A percentile compares a stretch with the other conserved stretches of the same genome.
phyloP scores from a whole-genome alignment of 1,140 invertebrate species.

The Philotrypesis tridentata region DNA sequence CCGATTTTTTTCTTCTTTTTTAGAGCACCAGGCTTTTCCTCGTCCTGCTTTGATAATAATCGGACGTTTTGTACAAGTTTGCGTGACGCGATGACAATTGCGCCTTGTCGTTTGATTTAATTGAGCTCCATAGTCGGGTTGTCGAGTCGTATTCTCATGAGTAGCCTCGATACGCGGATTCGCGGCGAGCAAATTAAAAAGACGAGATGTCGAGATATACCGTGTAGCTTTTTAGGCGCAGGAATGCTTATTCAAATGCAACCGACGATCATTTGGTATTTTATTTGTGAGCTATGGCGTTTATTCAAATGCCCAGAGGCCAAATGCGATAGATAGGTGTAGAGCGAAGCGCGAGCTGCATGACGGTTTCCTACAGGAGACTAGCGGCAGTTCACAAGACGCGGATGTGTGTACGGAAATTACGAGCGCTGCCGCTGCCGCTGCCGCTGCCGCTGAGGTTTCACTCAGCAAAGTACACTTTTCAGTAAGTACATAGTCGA shows the following conservation, averaged over 20 bases:
- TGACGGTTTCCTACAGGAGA: no score
- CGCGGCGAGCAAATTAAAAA: no score
- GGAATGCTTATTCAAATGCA: background rate
- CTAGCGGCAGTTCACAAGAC: background rate
- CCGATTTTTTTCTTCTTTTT: background rate
- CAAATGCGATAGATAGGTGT: background rate
- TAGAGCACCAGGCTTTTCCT: background rate
- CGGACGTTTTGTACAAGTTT: background rate
- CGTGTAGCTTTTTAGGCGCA: background rate
- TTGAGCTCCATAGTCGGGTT: no score
- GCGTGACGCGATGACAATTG: background rate
- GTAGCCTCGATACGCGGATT: no score
- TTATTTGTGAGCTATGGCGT: constrained; percentile 9
- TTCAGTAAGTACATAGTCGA: constrained; percentile 12
- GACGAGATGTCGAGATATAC: no score
- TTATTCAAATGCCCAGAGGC: constrained; percentile 17
- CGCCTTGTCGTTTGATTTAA: background rate
- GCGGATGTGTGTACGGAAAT: constrained; percentile 7
- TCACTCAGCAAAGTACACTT: constrained; percentile 32
- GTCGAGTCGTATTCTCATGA: no score
- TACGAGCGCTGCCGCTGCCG: background rate
- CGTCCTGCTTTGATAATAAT: constrained; percentile 6
- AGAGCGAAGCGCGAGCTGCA: no score
- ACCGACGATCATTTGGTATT: background rate
- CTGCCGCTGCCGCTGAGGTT: background rate